Percentiles rank a stretch among this genome's conserved stretches.
Evolutionary conservation across 2,797 vertebrate genomes (phyloP).

Genomic region (Chaenodraco wilsoni): DNA sequence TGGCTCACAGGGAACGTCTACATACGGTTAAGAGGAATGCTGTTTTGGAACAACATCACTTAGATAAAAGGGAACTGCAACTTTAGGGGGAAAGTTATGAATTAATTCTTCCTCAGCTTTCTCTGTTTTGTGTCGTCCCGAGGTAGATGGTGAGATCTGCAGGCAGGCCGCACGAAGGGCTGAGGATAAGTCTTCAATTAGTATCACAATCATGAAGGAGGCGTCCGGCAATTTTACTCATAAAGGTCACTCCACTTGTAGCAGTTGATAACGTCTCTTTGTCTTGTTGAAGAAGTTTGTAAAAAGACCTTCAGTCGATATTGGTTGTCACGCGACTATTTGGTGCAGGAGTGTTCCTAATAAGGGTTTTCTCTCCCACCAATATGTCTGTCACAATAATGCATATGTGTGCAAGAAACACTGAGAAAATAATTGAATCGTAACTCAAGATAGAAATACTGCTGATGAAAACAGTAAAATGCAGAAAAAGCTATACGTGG

Average conservation of each 20-base stretch:
- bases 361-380: no score
- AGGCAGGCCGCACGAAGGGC: background rate
- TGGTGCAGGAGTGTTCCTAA: background rate
- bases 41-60: conserved; percentile 22
- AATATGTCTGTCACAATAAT: background rate
- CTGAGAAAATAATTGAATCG: background rate
- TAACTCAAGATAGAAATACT: background rate
- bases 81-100: conserved; percentile 14
- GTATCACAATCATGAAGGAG: background rate
- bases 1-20: conserved; percentile 28
- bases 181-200: background rate
- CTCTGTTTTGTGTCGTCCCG: conserved; percentile 13
- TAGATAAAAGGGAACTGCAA: background rate
- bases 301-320: background rate
- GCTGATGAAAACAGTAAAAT: background rate
- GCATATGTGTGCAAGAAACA: background rate
- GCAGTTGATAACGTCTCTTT: background rate
- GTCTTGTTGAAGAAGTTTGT: background rate
- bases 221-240: background rate
- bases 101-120: conserved; percentile 19
- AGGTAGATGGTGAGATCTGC: conserved; percentile 11
- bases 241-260: background rate
- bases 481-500: background rate
- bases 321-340: background rate
- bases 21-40: conserved; percentile 6